Percentiles rank a stretch among this genome's conserved stretches.
phyloP scores from a whole-genome alignment of 2,888 invertebrate species.

The Periphyllus acericola region DNA sequence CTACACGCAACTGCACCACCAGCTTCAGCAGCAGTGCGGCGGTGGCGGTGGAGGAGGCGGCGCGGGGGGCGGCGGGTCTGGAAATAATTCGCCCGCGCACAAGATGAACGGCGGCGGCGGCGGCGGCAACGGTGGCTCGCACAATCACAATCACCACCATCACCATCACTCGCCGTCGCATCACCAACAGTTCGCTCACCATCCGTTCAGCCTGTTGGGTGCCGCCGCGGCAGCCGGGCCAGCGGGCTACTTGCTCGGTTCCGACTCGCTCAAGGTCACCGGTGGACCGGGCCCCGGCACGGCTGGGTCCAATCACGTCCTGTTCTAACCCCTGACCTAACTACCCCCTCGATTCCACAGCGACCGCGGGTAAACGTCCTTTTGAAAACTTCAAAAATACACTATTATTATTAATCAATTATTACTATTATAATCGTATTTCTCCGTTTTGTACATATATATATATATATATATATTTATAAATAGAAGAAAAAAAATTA shows the following conservation, averaged over 20 bases:
- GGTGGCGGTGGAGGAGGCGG: constrained; percentile 63
- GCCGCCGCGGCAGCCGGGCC: constrained; percentile 64
- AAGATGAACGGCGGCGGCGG: constrained; percentile 58
- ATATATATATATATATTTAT: background rate
- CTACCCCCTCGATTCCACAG: too few species aligned
- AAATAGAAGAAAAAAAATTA: background rate
- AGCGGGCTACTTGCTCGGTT: constrained; percentile 65
- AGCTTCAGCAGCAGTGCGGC: constrained; percentile 63
- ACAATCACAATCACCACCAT: constrained; percentile 59
- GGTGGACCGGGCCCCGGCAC: constrained; percentile 62
- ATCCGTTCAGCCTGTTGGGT: constrained; percentile 64
- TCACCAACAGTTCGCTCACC: constrained; percentile 63
- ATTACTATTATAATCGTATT: background rate
- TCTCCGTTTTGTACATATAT: background rate
- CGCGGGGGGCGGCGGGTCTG: constrained; percentile 59
- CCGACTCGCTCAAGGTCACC: constrained; percentile 65
- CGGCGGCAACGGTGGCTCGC: constrained; percentile 10
- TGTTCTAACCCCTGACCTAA: too few species aligned
- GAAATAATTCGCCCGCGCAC: constrained; percentile 57
- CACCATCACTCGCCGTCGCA: constrained; percentile 59
- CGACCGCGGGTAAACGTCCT: background rate
- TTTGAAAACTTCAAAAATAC: background rate
- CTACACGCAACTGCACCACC: constrained; percentile 54
- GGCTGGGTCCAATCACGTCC: constrained; percentile 64
- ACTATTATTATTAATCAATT: background rate